phyloP scores from a whole-genome alignment of 1,140 invertebrate species.

The Idris sp. region DNA sequence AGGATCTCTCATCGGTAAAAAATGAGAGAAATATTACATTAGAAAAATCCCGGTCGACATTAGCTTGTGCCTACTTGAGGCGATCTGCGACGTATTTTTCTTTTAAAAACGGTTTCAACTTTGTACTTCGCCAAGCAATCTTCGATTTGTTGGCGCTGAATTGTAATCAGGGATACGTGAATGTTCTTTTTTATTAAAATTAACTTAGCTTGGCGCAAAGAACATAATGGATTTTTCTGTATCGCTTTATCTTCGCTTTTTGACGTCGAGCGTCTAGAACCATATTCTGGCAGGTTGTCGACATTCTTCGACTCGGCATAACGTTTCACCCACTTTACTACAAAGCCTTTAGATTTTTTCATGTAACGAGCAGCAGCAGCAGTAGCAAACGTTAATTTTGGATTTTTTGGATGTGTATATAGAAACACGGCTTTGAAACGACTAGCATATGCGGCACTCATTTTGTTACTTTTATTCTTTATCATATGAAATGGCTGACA shows the following conservation, averaged over 20 bases:
- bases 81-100: not conserved
- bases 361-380: not conserved
- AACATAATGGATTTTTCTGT: conserved; percentile 1
- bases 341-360: not conserved
- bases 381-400: not conserved
- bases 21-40: too few species aligned
- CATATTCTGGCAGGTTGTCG: conserved; percentile 7
- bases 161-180: not conserved
- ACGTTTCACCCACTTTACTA: not conserved
- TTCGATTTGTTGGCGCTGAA: not conserved
- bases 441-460: not conserved
- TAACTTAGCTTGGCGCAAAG: not conserved
- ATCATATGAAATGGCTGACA: too few species aligned
- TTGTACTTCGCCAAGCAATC: not conserved
- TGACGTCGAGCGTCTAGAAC: not conserved
- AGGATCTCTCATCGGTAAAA: conserved; percentile 1
- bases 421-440: not conserved
- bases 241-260: conserved; percentile 7
- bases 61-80: not conserved
- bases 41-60: conserved; percentile 1
- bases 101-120: conserved; percentile 1
- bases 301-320: conserved; percentile 4
- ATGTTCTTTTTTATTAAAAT: not conserved
- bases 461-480: not conserved
- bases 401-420: not conserved